These are phyloP conservation scores for Mesorhabditis sp. DNA, from an alignment of 2,888 invertebrate species.

Conservation along the genomic window DNA sequence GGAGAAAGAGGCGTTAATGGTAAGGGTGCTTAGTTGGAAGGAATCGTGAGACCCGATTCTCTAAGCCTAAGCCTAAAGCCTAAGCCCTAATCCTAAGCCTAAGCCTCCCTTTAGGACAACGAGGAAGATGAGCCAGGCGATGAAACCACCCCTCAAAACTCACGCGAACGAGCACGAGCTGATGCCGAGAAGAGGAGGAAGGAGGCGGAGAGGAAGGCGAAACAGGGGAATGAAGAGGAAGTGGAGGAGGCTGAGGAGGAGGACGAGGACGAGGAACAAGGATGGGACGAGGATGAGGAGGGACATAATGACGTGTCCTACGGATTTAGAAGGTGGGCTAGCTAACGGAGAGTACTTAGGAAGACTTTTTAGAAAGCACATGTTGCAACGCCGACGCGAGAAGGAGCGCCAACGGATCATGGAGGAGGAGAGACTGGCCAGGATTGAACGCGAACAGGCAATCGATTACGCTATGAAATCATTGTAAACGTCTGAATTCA, in stretches of 20 bases:
- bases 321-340: neutral
- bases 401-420: constrained; percentile 26
- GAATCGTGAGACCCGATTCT: neutral
- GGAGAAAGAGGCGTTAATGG: neutral
- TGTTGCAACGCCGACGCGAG: constrained; percentile 19
- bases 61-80: too few species aligned
- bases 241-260: constrained; percentile 7
- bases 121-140: neutral
- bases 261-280: constrained; percentile 16
- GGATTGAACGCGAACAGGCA: constrained; percentile 17
- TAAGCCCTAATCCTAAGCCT: too few species aligned
- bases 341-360: neutral
- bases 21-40: neutral
- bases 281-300: constrained; percentile 22
- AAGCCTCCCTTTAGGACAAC: too few species aligned
- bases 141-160: neutral
- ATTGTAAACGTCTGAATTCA: neutral
- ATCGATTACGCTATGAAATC: neutral
- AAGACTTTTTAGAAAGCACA: constrained; percentile 9
- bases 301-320: neutral
- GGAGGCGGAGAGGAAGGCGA: neutral
- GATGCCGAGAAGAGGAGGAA: neutral
- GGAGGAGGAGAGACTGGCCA: constrained; percentile 20
- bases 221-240: neutral
- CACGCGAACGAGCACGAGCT: neutral